These are phyloP conservation scores for Julus scanicus DNA, from an alignment of 2,888 invertebrate species.

Conservation along the genomic window DNA sequence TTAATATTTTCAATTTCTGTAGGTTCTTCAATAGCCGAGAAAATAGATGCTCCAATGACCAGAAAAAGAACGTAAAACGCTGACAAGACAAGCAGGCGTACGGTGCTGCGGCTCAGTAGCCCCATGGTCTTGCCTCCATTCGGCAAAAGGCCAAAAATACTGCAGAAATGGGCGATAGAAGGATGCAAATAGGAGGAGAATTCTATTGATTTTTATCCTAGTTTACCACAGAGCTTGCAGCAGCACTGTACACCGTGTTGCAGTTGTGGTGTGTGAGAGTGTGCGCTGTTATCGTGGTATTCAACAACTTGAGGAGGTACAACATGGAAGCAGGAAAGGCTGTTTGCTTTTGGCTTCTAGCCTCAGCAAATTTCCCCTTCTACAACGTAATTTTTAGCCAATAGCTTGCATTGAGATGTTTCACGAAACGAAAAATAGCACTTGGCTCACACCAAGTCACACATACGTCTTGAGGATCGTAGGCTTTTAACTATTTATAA, in stretches of 20 bases:
- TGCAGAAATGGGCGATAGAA: not conserved
- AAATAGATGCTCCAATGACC: slow-evolving; percentile 79
- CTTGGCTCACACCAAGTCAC: not conserved
- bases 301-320: not conserved
- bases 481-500: not conserved
- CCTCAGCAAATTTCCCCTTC: not conserved
- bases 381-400: not conserved
- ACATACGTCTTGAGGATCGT: not conserved
- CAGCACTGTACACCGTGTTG: slow-evolving; percentile 11
- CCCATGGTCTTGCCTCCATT: slow-evolving; percentile 48
- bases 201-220: slow-evolving; percentile 5
- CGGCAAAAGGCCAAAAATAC: slow-evolving; percentile 46
- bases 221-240: not conserved
- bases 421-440: slow-evolving; percentile 15
- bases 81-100: slow-evolving; percentile 64
- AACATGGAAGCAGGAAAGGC: slow-evolving; percentile 21
- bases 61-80: slow-evolving; percentile 72
- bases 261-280: not conserved
- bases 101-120: slow-evolving; percentile 60
- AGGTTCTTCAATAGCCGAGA: slow-evolving; percentile 82
- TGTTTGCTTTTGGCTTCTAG: not conserved
- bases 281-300: slow-evolving; percentile 23
- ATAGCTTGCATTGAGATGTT: not conserved
- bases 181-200: slow-evolving; percentile 1
- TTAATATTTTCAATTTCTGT: slow-evolving; percentile 73